Conservation (phyloP, 35 echinoderm and acorn worm genomes). For the Heliocidaris tuberculata region DNA sequence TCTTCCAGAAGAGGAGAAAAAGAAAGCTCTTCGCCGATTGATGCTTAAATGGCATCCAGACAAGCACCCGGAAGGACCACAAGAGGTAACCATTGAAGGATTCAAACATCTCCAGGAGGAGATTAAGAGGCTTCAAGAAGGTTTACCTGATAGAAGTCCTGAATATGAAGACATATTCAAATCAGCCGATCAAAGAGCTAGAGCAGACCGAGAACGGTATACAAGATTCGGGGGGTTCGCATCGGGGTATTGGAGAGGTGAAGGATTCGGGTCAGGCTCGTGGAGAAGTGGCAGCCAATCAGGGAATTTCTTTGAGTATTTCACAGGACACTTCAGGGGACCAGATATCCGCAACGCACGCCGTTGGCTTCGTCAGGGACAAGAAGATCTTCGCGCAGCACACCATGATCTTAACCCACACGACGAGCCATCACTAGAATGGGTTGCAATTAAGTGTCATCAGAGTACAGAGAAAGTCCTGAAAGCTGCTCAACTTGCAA, state of each 20-base stretch:
- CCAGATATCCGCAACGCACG: conserved; percentile 56
- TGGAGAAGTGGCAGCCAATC: too few relatives aligned
- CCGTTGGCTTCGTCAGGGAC: conserved; percentile 60
- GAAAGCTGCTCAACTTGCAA: conserved; percentile 37
- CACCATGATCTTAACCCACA: conserved; percentile 10
- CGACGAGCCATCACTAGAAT: conserved; percentile 26
- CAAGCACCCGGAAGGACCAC: conserved; percentile 50
- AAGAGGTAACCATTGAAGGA: conserved; percentile 25
- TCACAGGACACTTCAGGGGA: background rate
- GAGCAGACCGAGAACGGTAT: background rate
- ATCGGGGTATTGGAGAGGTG: background rate
- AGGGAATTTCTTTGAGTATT: background rate
- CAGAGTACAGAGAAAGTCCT: conserved; percentile 21
- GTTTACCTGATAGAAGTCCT: background rate
- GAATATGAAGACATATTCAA: background rate
- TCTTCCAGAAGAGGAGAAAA: conserved; percentile 34
- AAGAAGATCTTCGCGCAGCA: conserved; percentile 26
- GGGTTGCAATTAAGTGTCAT: conserved; percentile 28
- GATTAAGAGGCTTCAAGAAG: background rate
- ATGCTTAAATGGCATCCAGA: conserved; percentile 63
- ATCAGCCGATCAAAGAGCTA: background rate
- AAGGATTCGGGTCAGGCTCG: background rate
- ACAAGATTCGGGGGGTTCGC: conserved; percentile 11
- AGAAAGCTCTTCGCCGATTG: conserved; percentile 36
- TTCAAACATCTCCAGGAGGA: conserved; percentile 52